Base-by-base conservation (phyloP, 2,797 vertebrate species). In the Chromobotia macracanthus region DNA sequence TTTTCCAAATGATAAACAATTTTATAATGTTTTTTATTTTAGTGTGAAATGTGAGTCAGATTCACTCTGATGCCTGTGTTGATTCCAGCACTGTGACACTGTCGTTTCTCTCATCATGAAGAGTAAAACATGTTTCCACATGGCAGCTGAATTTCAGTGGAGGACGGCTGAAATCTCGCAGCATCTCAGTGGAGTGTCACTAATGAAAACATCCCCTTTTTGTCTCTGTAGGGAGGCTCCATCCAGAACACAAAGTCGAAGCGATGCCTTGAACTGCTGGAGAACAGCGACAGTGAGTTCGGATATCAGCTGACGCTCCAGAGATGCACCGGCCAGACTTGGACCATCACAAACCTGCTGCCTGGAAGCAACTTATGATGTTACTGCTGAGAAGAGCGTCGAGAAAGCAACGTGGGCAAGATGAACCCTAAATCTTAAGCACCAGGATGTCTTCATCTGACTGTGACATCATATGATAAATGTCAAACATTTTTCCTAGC, bases 221-320 rank as follows among this genome's bases (percentile, higher is more conserved):
- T 84, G 90, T 87, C 76, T 19, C 89, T 69, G 84, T 55, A 99
- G 97, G 96, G 95, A 94, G 97, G 97, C 81, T 92, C 96, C 86
- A 97, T 99, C 91, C 97, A 97, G 93, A 99, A 99, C 93, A 95
- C 91, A 89, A 98, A 98, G 92, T 98, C 97, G 87, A 98, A 96
- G 92, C 92, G 97, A 88, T 99, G 97, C 86, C 92, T 99, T 71
- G 97, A 99, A 90, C 90, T 99, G 13, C 93, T 96, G 88, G 95
- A 93, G 77, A 97, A 91, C 91, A 95, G 80, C 0, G 95, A 97
- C 82, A 95, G 91, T 55, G 97, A 98, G 85, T 98, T 98, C 28
- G 97, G 97, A 55, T 98, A 94, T 91, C 95, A 97, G 56, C 94
- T 98, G 80, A 92, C 95, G 82, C 93, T 99, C 80, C 97, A 98